These are phyloP conservation scores for Teleogryllus oceanicus DNA, from an alignment of 2,888 invertebrate genomes.

Conservation along the genomic window DNA sequence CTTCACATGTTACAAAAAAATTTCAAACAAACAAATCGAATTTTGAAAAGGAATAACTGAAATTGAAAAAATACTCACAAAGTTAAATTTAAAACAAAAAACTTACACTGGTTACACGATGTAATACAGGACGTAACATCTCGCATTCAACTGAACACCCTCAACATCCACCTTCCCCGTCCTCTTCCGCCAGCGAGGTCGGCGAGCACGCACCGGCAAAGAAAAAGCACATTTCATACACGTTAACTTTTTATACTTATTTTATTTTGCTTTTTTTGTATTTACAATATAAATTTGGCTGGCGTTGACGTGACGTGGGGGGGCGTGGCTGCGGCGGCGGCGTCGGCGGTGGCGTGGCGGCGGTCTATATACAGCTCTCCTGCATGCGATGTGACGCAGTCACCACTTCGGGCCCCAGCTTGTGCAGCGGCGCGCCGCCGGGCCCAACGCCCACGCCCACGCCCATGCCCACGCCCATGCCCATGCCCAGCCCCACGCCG, in stretches of 20 bases:
- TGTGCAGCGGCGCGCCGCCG: conserved; percentile 64
- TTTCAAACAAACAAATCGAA: no score
- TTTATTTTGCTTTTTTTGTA: conserved; percentile 29
- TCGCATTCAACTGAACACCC: no score
- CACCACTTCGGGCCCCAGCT: conserved; percentile 67
- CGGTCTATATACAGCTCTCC: conserved; percentile 79
- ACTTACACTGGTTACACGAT: no score
- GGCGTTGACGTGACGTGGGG: not conserved
- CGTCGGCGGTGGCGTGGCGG: conserved; percentile 18
- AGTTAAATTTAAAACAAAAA: no score
- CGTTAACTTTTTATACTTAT: conserved; percentile 23
- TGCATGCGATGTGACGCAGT: conserved; percentile 84
- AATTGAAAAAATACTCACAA: no score
- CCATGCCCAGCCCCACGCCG: conserved; percentile 57
- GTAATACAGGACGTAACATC: no score
- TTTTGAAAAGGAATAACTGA: no score
- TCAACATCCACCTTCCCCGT: no score
- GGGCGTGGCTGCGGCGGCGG: not conserved
- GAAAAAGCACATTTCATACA: conserved; percentile 18
- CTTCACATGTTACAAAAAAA: no score
- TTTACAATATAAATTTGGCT: conserved; percentile 36
- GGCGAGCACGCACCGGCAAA: no score
- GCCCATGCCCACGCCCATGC: conserved; percentile 56
- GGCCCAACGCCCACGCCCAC: conserved; percentile 40
- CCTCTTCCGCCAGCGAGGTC: no score